Conservation (phyloP, 2,113 vertebrate genomes). For the Bubo scandiacus region DNA sequence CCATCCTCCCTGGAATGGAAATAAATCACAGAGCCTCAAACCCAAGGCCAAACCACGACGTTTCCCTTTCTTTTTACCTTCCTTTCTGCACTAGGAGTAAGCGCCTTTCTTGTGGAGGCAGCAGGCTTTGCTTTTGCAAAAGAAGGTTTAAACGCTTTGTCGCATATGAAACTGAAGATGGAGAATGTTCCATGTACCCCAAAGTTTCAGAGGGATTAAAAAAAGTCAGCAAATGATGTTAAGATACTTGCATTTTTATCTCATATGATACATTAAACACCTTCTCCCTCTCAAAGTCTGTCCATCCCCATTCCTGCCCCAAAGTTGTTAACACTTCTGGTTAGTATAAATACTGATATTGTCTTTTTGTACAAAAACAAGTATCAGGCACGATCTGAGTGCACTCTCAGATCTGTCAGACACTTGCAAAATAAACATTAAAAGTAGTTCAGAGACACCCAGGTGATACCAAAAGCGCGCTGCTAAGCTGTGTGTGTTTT, state of each 20-base stretch:
- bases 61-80: background rate
- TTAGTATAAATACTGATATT: background rate
- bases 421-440: background rate
- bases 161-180: fast-evolving
- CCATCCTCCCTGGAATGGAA: background rate
- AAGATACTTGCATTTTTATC: background rate
- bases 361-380: too few species aligned
- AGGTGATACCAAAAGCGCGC: background rate
- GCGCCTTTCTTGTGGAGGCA: background rate
- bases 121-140: background rate
- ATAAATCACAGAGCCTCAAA: background rate
- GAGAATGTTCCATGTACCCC: fast-evolving
- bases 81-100: fast-evolving
- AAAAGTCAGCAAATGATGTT: background rate
- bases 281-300: background rate
- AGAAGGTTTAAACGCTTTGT: fast-evolving
- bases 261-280: background rate
- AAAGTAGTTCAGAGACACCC: too few species aligned
- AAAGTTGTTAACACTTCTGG: background rate
- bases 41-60: fast-evolving
- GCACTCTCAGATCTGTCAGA: fast-evolving
- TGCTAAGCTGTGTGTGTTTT: too few species aligned
- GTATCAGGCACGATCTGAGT: fast-evolving
- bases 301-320: background rate
- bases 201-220: background rate